phyloP scores from a whole-genome alignment of 2,888 invertebrate genomes.

The Osedax frankpressi region DNA sequence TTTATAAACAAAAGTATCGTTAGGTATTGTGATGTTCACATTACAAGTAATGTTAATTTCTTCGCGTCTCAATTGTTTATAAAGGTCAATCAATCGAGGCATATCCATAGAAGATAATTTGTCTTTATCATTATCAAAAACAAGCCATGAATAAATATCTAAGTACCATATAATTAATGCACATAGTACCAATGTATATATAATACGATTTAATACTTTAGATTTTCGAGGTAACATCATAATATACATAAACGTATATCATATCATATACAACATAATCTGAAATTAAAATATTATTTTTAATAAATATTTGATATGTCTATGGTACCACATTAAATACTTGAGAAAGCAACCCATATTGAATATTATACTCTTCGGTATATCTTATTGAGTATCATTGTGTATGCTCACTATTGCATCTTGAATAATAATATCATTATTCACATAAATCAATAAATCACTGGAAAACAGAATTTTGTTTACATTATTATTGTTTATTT shows the following conservation, averaged over 20 bases:
- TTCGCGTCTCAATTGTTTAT: neutral
- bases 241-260: neutral
- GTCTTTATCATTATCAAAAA: neutral
- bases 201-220: neutral
- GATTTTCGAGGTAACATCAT: neutral
- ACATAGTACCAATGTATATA: neutral
- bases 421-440: too few relatives aligned
- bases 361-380: too few relatives aligned
- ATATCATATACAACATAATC: too few relatives aligned
- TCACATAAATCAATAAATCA: too few relatives aligned
- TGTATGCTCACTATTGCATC: too few relatives aligned
- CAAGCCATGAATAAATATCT: neutral
- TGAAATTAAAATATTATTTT: too few relatives aligned
- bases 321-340: too few relatives aligned
- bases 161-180: neutral
- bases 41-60: neutral
- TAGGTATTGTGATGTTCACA: neutral
- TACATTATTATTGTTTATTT: too few relatives aligned
- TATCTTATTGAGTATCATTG: too few relatives aligned
- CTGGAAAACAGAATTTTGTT: too few relatives aligned
- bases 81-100: neutral
- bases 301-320: too few relatives aligned
- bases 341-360: too few relatives aligned
- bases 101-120: neutral
- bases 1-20: neutral